phyloP scores from a whole-genome alignment of 2,797 vertebrate species.

The Fringilla coelebs region DNA sequence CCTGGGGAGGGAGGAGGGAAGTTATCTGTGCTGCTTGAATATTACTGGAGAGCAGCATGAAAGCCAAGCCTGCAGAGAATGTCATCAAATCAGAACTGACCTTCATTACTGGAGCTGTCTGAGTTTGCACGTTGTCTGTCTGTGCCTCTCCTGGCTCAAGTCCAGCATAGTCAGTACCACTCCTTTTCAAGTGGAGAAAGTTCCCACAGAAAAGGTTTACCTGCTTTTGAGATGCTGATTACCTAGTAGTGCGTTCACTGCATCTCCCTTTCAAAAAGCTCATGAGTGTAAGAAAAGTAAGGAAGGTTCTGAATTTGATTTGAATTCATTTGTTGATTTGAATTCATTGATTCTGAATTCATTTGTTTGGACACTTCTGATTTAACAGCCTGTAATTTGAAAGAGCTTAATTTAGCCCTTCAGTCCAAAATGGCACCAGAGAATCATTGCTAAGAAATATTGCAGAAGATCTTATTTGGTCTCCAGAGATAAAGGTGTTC shows the following conservation, averaged over 20 bases:
- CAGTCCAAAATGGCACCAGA: neutral
- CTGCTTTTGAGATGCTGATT: neutral
- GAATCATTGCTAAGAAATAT: neutral
- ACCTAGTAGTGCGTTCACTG: neutral
- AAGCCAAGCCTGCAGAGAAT: neutral
- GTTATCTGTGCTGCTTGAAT: neutral
- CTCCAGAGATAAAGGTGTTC: neutral
- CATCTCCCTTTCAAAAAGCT: neutral
- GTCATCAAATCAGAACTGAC: neutral
- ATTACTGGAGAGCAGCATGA: neutral
- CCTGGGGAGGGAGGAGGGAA: accelerated
- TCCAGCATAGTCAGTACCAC: neutral
- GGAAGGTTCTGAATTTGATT: no score
- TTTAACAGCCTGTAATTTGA: neutral
- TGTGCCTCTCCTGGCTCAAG: neutral
- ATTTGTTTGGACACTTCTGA: neutral
- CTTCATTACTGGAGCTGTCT: conserved; percentile 7
- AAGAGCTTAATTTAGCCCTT: neutral
- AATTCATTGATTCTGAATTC: neutral
- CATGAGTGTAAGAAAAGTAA: neutral
- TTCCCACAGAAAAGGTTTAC: neutral
- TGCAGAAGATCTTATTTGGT: neutral
- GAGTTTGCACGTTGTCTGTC: neutral
- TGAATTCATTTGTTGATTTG: no score
- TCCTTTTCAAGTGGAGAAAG: neutral